These are phyloP conservation scores for Copidosoma floridanum DNA, from an alignment of 1,140 invertebrate species.

Conservation along the genomic window DNA sequence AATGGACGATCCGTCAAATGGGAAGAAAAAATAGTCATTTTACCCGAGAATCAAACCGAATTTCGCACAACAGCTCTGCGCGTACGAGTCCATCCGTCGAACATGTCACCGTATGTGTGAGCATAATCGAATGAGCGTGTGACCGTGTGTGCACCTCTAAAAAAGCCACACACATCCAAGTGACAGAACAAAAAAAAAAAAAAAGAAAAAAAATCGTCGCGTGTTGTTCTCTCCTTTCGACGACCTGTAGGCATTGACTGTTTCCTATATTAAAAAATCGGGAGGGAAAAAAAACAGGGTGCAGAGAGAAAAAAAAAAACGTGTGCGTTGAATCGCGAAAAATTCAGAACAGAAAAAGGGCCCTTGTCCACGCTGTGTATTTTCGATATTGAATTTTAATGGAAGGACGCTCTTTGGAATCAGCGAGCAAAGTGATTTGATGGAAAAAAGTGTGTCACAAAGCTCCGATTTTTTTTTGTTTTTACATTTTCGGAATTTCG, in stretches of 20 bases:
- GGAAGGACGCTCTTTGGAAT: conserved; percentile 4
- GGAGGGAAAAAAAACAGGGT: not conserved
- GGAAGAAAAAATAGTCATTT: too few relatives aligned
- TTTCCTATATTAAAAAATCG: conserved; percentile 8
- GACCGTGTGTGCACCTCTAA: not conserved
- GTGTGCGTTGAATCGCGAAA: too few relatives aligned
- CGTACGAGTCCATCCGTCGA: too few relatives aligned
- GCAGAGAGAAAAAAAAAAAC: conserved; percentile 4
- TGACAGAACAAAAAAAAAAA: too few relatives aligned
- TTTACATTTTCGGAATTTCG: too few relatives aligned
- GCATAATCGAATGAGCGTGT: conserved; percentile 3
- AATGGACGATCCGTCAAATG: too few relatives aligned
- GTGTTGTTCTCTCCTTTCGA: conserved; percentile 6
- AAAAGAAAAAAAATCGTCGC: too few relatives aligned
- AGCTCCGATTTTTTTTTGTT: not conserved
- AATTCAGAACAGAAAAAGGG: too few relatives aligned
- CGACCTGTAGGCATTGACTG: not conserved
- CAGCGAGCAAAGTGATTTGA: conserved; percentile 1
- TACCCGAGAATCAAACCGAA: too few relatives aligned
- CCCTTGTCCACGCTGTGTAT: not conserved
- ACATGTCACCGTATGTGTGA: too few relatives aligned
- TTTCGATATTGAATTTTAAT: not conserved
- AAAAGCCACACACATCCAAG: not conserved
- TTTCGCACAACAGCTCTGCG: too few relatives aligned
- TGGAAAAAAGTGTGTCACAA: not conserved